Conservation (phyloP, 1,140 invertebrate genomes). For the Platorchestia sp. region DNA sequence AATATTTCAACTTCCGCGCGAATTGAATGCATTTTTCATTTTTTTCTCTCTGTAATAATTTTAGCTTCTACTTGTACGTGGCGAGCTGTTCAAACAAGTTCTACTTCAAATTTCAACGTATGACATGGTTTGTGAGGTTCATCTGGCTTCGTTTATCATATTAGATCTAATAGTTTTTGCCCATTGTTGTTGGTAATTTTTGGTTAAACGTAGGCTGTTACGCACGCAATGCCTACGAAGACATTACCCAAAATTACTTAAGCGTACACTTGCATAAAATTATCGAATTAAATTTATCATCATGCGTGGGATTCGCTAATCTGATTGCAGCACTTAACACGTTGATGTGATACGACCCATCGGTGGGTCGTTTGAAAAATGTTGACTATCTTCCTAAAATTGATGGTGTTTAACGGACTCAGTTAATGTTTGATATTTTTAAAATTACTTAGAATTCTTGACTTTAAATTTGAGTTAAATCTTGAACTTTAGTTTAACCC, state of each 20-base stretch:
- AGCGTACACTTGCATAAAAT: no score
- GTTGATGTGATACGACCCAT: no score
- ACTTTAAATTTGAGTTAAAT: neutral
- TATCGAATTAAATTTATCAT: no score
- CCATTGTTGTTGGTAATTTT: neutral
- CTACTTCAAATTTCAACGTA: neutral
- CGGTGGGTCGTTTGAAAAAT: no score
- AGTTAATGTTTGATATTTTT: neutral
- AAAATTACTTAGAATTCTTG: neutral
- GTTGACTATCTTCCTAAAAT: no score
- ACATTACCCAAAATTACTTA: neutral
- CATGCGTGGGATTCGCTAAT: no score
- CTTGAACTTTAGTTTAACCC: neutral
- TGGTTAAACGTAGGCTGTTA: neutral
- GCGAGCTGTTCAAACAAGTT: neutral
- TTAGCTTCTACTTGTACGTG: neutral
- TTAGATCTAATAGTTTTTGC: neutral
- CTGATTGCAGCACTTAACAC: no score
- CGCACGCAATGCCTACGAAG: neutral
- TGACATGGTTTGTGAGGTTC: neutral
- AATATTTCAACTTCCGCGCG: neutral
- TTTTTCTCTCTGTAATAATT: neutral
- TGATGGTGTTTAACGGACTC: neutral
- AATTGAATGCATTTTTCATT: neutral
- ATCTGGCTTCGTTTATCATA: neutral